Evolutionary conservation across 1,140 invertebrate genomes (phyloP), one percentile per base, ranked within the genome.

Genomic region (Euura saliciscinereae): DNA sequence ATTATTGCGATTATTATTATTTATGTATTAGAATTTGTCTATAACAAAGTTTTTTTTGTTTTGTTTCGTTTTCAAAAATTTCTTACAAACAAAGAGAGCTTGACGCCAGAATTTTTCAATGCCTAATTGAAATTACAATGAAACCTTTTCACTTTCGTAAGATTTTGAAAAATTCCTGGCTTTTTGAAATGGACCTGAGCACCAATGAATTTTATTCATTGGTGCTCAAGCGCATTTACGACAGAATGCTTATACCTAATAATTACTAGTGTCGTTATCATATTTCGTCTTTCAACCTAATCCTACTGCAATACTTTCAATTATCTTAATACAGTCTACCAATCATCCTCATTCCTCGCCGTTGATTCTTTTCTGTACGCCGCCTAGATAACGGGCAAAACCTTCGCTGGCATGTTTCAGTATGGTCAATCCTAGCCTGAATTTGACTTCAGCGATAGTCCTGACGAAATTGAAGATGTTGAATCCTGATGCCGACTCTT

Each of bases 331-430:
- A 28, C 28, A 28, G 28, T 28, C 28, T 28, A 28, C 28, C 28
- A 28, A 28, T 28, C 28, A 28, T 28, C 28, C 28, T 76, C 65
- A 86, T 68, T 85, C 79, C 68, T 84, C 85, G 8, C 83, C 83
- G 74, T 89, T 88, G 77, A 89, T 85, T 74, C 84, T 83, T 74
- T 86, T 88, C 74, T 89, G 87, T 46, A 90, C 82, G 70, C 85
- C 79, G 46, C 85, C 86, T 4, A 90, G 75, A 74, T 90, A 90
- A 72, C 83, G 84, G 2, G 88, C 84, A 70, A 90, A 87, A 4
- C 86, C 85, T 70, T 89, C 87, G 65, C 88, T 87, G 0, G 89
- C 89, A 65, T 86, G 86, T 75, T 85, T 88, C 2, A 90, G 73
- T 13, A 90, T 75, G 6, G 85, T 86, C n/a, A 90, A 71, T 1